A percentile compares a stretch with the other conserved stretches of the same genome.
These are phyloP conservation scores for Ceyx erithaca DNA, from an alignment of 2,797 vertebrate species.

Conservation along the genomic window DNA sequence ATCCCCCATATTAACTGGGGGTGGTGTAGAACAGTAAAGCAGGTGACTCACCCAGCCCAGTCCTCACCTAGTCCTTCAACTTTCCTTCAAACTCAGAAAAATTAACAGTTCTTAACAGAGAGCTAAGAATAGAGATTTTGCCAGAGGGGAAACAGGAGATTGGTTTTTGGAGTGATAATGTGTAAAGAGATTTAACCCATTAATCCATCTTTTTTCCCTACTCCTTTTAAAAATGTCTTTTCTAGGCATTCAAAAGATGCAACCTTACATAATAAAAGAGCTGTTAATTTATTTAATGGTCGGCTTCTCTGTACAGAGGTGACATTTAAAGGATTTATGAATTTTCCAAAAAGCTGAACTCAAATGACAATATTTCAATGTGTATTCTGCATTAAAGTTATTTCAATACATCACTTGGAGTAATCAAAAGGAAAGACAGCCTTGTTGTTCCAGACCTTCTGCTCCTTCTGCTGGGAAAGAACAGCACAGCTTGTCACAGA, in stretches of 20 bases:
- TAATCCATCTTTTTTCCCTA: not conserved
- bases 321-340: not conserved
- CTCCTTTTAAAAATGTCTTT: not conserved
- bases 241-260: not conserved
- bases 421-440: constrained; percentile 33
- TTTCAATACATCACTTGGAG: constrained; percentile 1
- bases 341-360: not conserved
- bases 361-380: constrained; percentile 4
- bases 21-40: not conserved
- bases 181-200: not conserved
- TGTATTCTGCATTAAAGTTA: constrained; percentile 2
- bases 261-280: not conserved
- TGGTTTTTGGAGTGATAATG: not conserved
- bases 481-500: constrained; percentile 39
- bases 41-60: not conserved
- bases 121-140: constrained; percentile 13
- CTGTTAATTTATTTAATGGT: constrained; percentile 1
- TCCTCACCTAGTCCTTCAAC: not conserved
- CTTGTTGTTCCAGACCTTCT: constrained; percentile 48
- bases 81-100: not conserved
- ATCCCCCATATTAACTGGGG: not conserved
- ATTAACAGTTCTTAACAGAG: not conserved
- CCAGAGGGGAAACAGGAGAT: not conserved
- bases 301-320: not conserved
- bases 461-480: constrained; percentile 41